phyloP scores from a whole-genome alignment of 1,140 invertebrate species.

The Yoshiicerus persimilis region DNA sequence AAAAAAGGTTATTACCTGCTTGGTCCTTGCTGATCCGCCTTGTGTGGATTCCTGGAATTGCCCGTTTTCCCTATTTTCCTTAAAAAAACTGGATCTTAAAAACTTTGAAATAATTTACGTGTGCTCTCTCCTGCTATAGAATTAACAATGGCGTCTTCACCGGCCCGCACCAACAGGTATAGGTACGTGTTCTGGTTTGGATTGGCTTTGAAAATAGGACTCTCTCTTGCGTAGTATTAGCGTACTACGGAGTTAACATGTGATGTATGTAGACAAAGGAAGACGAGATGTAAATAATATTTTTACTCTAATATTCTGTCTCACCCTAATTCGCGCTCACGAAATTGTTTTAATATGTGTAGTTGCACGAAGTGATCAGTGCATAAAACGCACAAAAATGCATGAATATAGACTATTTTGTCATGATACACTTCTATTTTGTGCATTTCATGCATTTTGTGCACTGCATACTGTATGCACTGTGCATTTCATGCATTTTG shows the following conservation, averaged over 20 bases:
- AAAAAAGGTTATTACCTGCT: background rate
- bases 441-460: too few relatives aligned
- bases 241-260: background rate
- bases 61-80: background rate
- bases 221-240: background rate
- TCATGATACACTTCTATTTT: too few relatives aligned
- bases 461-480: too few relatives aligned
- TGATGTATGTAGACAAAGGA: background rate
- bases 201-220: background rate
- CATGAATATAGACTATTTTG: too few relatives aligned
- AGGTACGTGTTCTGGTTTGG: background rate
- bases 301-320: too few relatives aligned
- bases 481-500: too few relatives aligned
- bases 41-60: background rate
- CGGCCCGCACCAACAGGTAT: background rate
- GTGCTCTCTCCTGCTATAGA: background rate
- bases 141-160: background rate
- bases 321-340: too few relatives aligned
- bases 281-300: background rate
- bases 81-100: too few relatives aligned
- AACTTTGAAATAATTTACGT: background rate
- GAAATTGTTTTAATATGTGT: too few relatives aligned
- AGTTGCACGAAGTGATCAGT: too few relatives aligned
- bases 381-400: too few relatives aligned
- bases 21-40: background rate